Conservation (phyloP, 1,140 invertebrate genomes). For the Steinernema feltiae region DNA sequence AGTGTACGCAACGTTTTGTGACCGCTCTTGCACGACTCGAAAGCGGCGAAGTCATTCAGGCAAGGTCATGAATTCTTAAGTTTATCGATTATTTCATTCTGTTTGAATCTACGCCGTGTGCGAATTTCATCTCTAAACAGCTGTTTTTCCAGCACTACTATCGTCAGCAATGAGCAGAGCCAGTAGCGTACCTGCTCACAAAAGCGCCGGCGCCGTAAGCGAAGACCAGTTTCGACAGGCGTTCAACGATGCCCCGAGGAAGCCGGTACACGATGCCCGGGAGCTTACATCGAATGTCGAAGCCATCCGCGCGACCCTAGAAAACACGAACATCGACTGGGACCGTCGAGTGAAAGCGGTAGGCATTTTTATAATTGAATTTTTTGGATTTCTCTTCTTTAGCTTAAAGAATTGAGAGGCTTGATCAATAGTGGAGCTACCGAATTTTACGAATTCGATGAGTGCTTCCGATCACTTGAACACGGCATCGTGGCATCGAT, state of each 20-base stretch:
- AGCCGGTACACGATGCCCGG: not conserved
- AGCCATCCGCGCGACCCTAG: constrained; percentile 23
- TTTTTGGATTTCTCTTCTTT: constrained; percentile 13
- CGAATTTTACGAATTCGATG: constrained; percentile 75
- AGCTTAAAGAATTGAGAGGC: constrained; percentile 33
- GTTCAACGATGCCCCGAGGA: constrained; percentile 27
- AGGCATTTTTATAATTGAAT: not conserved
- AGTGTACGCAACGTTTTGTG: not conserved
- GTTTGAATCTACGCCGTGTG: not conserved
- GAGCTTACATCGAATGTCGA: constrained; percentile 34
- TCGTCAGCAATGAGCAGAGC: not conserved
- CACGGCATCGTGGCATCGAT: constrained; percentile 74
- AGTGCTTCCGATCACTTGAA: constrained; percentile 73
- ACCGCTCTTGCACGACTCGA: too few species aligned
- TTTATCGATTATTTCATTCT: not conserved
- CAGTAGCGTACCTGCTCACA: not conserved
- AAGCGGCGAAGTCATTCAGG: too few species aligned
- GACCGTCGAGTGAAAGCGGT: constrained; percentile 41
- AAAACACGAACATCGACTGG: constrained; percentile 42
- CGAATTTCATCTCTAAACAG: not conserved
- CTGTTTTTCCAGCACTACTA: not conserved
- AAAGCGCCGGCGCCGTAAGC: constrained; percentile 30
- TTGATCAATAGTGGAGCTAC: constrained; percentile 68
- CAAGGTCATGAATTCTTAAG: not conserved
- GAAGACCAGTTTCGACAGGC: constrained; percentile 37